Evolutionary conservation across 1,140 invertebrate genomes (phyloP).

Genomic region (Zaprionus tsacasi): DNA sequence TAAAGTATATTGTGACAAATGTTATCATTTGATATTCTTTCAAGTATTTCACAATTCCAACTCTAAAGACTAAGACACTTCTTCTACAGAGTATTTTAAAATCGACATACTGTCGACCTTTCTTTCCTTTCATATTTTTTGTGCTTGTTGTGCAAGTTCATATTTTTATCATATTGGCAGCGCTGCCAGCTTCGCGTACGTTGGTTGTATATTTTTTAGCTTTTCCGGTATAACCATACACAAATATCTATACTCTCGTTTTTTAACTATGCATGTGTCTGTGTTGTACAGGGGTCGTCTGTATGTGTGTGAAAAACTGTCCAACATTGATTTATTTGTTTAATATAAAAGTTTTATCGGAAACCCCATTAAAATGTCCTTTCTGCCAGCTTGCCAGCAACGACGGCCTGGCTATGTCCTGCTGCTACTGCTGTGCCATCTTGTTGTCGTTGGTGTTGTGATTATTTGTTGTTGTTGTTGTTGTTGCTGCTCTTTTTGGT

Average conservation of each 20-base stretch:
- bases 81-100: constrained; percentile 20
- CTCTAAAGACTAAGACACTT: neutral
- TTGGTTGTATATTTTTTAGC: constrained; percentile 76
- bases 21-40: neutral
- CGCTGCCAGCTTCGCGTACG: constrained; percentile 51
- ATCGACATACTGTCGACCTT: neutral
- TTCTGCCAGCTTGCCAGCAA: constrained; percentile 77
- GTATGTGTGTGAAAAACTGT: constrained; percentile 75
- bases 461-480: constrained; percentile 38
- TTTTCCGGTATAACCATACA: constrained; percentile 72
- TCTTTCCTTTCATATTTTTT: constrained; percentile 53
- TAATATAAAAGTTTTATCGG: constrained; percentile 84
- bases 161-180: constrained; percentile 83
- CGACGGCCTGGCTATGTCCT: constrained; percentile 37
- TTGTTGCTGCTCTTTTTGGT: constrained; percentile 25
- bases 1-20: neutral
- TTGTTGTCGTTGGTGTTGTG: constrained; percentile 37
- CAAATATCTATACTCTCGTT: constrained; percentile 74
- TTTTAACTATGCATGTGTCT: constrained; percentile 68
- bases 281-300: constrained; percentile 18
- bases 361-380: constrained; percentile 83
- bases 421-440: constrained; percentile 34
- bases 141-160: constrained; percentile 75
- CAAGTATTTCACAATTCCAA: neutral
- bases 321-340: constrained; percentile 83